Percentiles rank a stretch among this genome's conserved stretches.
These are phyloP conservation scores for Otus scops DNA, from an alignment of 2,797 vertebrate genomes.

Conservation along the genomic window DNA sequence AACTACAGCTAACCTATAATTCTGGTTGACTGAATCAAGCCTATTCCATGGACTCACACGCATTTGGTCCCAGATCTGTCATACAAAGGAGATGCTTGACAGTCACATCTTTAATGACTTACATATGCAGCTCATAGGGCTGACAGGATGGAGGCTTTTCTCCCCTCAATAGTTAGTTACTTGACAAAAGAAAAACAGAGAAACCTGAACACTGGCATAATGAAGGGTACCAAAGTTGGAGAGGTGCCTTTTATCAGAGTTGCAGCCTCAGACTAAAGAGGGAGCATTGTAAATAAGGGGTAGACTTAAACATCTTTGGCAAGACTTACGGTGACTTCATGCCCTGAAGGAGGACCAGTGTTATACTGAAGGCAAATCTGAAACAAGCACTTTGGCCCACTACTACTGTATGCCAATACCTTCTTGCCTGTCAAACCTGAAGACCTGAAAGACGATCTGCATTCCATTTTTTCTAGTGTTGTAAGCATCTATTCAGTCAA, in stretches of 20 bases:
- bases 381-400: background rate
- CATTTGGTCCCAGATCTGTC: conserved; percentile 35
- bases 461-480: background rate
- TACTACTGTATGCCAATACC: too few species aligned
- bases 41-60: background rate
- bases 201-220: background rate
- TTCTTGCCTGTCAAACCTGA: too few species aligned
- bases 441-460: too few species aligned
- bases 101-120: conserved; percentile 52
- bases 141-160: background rate
- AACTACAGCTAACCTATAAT: conserved; percentile 44
- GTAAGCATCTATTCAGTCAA: background rate
- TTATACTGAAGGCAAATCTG: background rate
- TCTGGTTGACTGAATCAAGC: conserved; percentile 41
- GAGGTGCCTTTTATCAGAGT: background rate
- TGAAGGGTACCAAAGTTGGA: rapidly evolving
- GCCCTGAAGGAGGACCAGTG: background rate
- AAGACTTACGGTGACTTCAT: background rate
- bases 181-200: background rate
- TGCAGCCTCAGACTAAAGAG: background rate
- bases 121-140: background rate
- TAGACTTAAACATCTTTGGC: background rate
- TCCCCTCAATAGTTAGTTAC: background rate
- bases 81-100: conserved; percentile 18
- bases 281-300: background rate